These are phyloP conservation scores for Stenchaetothrips biformis DNA, from an alignment of 2,888 invertebrate genomes.

Conservation along the genomic window DNA sequence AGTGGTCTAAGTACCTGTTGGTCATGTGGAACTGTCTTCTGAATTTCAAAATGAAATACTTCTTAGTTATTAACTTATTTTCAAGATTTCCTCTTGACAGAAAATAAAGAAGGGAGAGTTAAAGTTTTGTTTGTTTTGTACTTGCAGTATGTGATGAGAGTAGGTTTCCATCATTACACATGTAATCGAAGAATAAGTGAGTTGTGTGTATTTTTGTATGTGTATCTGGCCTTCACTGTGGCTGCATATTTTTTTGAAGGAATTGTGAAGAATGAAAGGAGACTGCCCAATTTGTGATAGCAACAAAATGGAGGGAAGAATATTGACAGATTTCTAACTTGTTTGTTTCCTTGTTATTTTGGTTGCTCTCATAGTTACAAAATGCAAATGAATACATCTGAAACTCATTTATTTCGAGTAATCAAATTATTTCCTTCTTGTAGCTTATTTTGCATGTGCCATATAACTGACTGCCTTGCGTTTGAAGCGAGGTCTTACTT, in stretches of 20 bases:
- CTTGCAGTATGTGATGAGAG: background rate
- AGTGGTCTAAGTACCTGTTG: background rate
- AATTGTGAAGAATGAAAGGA: conserved; percentile 1
- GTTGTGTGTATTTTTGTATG: conserved; percentile 9
- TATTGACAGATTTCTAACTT: background rate
- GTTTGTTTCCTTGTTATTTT: background rate
- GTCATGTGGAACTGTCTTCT: background rate
- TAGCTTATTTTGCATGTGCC: too few species aligned
- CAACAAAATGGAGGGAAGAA: background rate
- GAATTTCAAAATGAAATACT: background rate
- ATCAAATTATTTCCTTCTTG: too few species aligned
- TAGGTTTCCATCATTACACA: background rate
- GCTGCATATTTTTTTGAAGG: conserved; percentile 13
- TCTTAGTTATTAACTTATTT: too few species aligned
- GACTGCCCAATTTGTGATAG: conserved; percentile 16
- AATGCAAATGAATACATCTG: too few species aligned
- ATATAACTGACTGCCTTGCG: too few species aligned
- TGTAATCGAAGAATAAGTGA: background rate
- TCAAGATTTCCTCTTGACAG: too few species aligned
- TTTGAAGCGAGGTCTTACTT: too few species aligned
- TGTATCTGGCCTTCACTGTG: background rate
- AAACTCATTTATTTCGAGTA: too few species aligned
- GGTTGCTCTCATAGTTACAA: too few species aligned
- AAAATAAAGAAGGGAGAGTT: too few species aligned
- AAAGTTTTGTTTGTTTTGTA: too few species aligned